Conservation (phyloP, 2,888 invertebrate species). For the Drosophila maculinotata region DNA sequence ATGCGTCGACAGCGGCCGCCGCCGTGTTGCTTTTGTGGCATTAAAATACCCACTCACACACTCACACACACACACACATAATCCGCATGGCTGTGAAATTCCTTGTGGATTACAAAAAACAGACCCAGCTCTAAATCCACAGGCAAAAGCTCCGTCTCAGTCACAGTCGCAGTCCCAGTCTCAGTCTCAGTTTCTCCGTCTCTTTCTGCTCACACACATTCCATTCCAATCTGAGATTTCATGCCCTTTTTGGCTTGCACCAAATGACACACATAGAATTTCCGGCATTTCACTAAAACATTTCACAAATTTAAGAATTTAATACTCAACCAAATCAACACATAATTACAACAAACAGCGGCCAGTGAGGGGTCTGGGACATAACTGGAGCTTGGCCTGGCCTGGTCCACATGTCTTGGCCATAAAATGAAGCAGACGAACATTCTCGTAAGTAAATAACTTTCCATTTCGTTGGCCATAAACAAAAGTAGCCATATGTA, state of each 20-base stretch:
- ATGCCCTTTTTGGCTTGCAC: too few species aligned
- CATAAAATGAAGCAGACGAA: conserved; percentile 71
- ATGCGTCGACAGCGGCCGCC: conserved; percentile 67
- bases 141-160: conserved; percentile 35
- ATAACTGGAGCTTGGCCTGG: conserved; percentile 38
- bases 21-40: conserved; percentile 70
- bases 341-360: conserved; percentile 65
- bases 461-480: conserved; percentile 78
- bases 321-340: conserved; percentile 69
- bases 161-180: background rate
- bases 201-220: conserved; percentile 29
- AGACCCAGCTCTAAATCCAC: conserved; percentile 58
- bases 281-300: conserved; percentile 58
- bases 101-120: conserved; percentile 73
- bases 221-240: conserved; percentile 72
- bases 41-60: conserved; percentile 56
- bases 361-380: background rate
- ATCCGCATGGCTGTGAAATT: conserved; percentile 75
- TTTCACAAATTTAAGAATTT: conserved; percentile 78
- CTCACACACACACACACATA: conserved; percentile 43
- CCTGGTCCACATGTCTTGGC: conserved; percentile 67
- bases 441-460: conserved; percentile 75
- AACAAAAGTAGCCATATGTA: conserved; percentile 60
- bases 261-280: conserved; percentile 67
- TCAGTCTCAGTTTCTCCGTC: background rate